These are phyloP conservation scores for Notarius lentiginosus DNA, from an alignment of 2,113 vertebrate species.

Conservation along the genomic window DNA sequence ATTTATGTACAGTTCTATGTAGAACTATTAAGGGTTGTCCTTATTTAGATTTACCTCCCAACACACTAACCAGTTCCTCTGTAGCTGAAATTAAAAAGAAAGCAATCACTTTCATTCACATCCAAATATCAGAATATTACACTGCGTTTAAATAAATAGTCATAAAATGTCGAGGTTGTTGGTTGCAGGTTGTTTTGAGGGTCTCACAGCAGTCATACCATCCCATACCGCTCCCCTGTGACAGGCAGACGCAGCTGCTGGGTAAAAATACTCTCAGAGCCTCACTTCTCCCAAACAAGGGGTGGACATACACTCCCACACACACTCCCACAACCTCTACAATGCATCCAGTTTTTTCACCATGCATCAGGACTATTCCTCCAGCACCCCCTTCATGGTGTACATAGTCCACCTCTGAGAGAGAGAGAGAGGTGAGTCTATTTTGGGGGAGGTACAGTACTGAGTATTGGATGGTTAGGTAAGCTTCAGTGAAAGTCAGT, in stretches of 20 bases:
- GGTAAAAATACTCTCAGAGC: slow-evolving; percentile 84
- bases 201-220: not conserved
- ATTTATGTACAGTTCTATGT: too few relatives aligned
- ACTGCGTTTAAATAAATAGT: not conserved
- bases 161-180: not conserved
- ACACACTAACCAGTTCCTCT: not conserved
- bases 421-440: slow-evolving; percentile 51
- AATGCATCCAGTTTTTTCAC: slow-evolving; percentile 15
- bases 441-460: slow-evolving; percentile 60
- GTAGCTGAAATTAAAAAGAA: not conserved
- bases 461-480: slow-evolving; percentile 28
- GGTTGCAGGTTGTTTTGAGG: slow-evolving; percentile 18
- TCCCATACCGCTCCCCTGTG: slow-evolving; percentile 69
- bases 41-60: not conserved
- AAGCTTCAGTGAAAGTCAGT: slow-evolving; percentile 22
- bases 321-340: not conserved
- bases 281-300: slow-evolving; percentile 65
- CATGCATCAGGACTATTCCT: slow-evolving; percentile 9
- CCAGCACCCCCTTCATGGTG: slow-evolving; percentile 8
- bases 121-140: not conserved
- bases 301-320: slow-evolving; percentile 38
- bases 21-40: not conserved
- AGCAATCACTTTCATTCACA: not conserved
- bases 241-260: slow-evolving; percentile 84
- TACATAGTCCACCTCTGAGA: slow-evolving; percentile 48